A percentile compares a stretch with the other conserved stretches of the same genome.
phyloP scores from a whole-genome alignment of 2,888 invertebrate genomes.

The Agrenia bidenticulata region DNA sequence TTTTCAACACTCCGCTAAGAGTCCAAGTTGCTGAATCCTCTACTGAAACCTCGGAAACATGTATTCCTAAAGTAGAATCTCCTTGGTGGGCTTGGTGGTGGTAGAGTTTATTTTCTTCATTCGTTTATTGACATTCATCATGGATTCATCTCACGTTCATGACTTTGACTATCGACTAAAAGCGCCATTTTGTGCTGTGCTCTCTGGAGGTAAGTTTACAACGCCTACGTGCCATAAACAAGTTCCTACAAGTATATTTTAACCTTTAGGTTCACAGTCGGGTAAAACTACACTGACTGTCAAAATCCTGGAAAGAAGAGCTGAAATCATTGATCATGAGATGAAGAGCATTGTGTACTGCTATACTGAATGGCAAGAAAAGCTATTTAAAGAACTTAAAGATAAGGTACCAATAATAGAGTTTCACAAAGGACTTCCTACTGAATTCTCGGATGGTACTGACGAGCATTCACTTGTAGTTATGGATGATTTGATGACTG shows the following conservation, averaged over 20 bases:
- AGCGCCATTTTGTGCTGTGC: neutral
- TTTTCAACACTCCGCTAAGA: no score
- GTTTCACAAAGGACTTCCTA: conserved; percentile 31
- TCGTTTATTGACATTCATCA: neutral
- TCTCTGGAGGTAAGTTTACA: neutral
- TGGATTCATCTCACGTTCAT: neutral
- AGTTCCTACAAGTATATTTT: no score
- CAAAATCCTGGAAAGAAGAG: conserved; percentile 16
- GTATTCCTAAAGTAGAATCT: no score
- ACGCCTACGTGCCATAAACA: no score
- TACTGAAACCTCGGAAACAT: no score
- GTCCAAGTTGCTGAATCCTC: no score
- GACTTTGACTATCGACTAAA: neutral
- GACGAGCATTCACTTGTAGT: conserved; percentile 14
- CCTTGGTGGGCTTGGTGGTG: no score
- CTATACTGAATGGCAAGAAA: conserved; percentile 26
- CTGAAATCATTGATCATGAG: conserved; percentile 25
- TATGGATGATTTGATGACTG: conserved; percentile 31
- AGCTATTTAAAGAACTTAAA: conserved; percentile 24
- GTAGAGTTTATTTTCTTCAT: neutral
- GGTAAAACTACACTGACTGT: conserved; percentile 21
- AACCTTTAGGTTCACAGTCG: neutral
- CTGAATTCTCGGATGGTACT: neutral
- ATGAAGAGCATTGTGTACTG: conserved; percentile 21
- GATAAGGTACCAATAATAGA: conserved; percentile 15